Evolutionary conservation across 2,113 vertebrate genomes (phyloP).

Genomic region (Alligator mississippiensis): DNA sequence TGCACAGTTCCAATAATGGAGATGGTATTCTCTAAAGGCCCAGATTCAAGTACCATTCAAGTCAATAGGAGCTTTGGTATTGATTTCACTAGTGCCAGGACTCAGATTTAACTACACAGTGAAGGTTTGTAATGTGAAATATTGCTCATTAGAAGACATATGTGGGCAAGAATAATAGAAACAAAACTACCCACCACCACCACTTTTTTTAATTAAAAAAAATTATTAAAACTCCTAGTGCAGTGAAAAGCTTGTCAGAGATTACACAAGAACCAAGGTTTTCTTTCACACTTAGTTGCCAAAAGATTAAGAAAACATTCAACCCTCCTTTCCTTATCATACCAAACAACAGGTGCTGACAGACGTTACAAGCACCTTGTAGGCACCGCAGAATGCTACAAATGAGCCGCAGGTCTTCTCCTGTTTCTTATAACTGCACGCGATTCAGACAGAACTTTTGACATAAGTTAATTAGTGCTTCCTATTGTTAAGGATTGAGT

Average conservation of each 20-base stretch:
- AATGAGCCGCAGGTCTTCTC: not conserved
- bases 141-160: not conserved
- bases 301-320: not conserved
- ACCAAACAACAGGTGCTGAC: not conserved
- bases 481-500: not conserved
- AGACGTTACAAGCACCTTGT: not conserved
- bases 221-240: not conserved
- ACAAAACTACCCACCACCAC: not conserved
- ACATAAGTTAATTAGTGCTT: not conserved
- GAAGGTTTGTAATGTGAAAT: not conserved
- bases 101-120: not conserved
- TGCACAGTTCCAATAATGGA: conserved; percentile 72
- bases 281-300: not conserved
- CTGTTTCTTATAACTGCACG: not conserved
- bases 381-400: not conserved
- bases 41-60: not conserved
- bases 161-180: not conserved
- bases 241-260: not conserved
- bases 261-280: not conserved
- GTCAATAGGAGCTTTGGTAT: not conserved
- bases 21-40: conserved; percentile 64
- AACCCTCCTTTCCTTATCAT: not conserved
- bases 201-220: not conserved
- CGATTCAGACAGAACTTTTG: not conserved
- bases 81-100: not conserved